phyloP scores from a whole-genome alignment of 2,888 invertebrate species.

The Drosophila merina region DNA sequence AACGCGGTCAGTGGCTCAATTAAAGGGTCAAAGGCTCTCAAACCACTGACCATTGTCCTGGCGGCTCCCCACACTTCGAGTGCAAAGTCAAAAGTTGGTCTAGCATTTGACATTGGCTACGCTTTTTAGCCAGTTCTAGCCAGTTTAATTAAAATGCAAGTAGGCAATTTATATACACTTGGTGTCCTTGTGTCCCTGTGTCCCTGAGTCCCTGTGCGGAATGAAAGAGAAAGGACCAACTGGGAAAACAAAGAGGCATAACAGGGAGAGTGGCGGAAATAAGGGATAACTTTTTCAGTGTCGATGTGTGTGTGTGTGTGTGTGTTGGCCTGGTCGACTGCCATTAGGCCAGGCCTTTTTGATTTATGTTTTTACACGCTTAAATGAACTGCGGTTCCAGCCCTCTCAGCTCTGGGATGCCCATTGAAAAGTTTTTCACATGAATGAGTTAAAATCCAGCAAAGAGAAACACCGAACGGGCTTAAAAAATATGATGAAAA shows the following conservation, averaged over 20 bases:
- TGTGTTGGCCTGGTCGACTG: constrained; percentile 47
- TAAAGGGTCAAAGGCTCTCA: constrained; percentile 70
- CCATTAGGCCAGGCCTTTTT: constrained; percentile 70
- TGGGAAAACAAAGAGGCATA: constrained; percentile 12
- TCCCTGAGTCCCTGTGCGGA: constrained; percentile 46
- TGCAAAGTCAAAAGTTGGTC: constrained; percentile 30
- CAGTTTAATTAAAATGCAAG: constrained; percentile 78
- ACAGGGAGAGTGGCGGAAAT: constrained; percentile 6
- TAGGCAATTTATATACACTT: constrained; percentile 79
- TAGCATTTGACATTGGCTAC: constrained; percentile 67
- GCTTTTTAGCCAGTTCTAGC: constrained; percentile 74
- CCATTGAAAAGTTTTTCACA: constrained; percentile 65
- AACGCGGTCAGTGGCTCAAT: constrained; percentile 75
- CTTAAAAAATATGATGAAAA: constrained; percentile 16
- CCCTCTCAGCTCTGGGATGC: constrained; percentile 13
- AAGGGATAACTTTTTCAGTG: constrained; percentile 23
- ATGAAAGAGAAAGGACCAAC: constrained; percentile 15
- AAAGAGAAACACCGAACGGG: constrained; percentile 11
- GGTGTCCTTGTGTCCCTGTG: constrained; percentile 53
- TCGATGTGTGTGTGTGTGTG: constrained; percentile 37
- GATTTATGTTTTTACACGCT: constrained; percentile 78
- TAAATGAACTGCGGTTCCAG: constrained; percentile 67
- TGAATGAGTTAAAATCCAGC: constrained; percentile 59
- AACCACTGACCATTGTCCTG: constrained; percentile 63
- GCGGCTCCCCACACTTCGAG: not conserved